Evolutionary conservation across 2,113 vertebrate species (phyloP).

Genomic region (Poeciliopsis occidentalis): DNA sequence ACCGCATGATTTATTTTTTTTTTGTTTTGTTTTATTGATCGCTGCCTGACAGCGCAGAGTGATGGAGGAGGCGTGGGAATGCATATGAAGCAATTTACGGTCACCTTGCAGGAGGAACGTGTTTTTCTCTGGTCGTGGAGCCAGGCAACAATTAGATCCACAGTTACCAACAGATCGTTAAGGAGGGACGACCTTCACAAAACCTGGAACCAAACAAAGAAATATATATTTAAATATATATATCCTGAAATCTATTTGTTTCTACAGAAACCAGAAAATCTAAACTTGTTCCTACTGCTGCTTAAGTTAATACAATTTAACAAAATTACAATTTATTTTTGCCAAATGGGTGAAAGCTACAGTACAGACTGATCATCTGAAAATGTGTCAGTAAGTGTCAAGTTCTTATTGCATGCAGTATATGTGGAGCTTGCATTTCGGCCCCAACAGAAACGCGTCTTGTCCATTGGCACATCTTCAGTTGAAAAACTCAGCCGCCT

Average conservation of each 20-base stretch:
- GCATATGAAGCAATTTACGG: slow-evolving; percentile 18
- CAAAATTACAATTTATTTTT: not conserved
- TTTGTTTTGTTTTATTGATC: slow-evolving; percentile 10
- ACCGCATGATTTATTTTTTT: slow-evolving; percentile 7
- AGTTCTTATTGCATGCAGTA: no score
- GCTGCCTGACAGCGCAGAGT: slow-evolving; percentile 8
- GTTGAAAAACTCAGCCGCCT: not conserved
- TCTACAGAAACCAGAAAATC: not conserved
- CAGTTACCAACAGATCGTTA: not conserved
- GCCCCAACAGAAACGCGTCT: not conserved
- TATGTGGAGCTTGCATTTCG: not conserved
- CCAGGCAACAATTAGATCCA: slow-evolving; percentile 18
- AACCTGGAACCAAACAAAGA: not conserved
- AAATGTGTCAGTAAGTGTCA: not conserved
- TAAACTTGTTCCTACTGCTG: not conserved
- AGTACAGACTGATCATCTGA: not conserved
- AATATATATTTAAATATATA: not conserved
- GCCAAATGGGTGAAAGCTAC: not conserved
- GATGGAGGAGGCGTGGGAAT: slow-evolving; percentile 19
- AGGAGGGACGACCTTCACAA: not conserved
- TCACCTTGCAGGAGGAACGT: slow-evolving; percentile 32
- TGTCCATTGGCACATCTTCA: not conserved
- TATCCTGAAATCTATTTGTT: no score
- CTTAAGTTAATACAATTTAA: not conserved
- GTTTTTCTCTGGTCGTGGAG: slow-evolving; percentile 12